Percentiles rank a stretch among this genome's conserved stretches.
These are phyloP conservation scores for Nymphalis urticae DNA, from an alignment of 2,888 invertebrate genomes.

Conservation along the genomic window DNA sequence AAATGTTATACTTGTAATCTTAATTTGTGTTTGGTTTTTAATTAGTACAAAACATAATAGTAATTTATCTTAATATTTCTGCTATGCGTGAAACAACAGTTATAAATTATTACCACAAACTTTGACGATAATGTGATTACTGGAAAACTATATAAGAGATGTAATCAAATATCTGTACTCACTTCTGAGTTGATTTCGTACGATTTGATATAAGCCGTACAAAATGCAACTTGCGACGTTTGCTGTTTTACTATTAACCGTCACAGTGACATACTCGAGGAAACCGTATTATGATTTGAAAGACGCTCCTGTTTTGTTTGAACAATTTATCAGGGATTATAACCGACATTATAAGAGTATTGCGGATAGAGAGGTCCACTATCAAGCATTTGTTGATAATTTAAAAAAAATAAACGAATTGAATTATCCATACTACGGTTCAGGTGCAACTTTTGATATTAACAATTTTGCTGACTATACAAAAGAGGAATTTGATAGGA, in stretches of 20 bases:
- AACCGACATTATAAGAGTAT: conserved; percentile 14
- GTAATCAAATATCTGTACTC: too few relatives aligned
- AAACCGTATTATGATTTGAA: conserved; percentile 26
- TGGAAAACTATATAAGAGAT: too few relatives aligned
- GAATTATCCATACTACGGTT: background rate
- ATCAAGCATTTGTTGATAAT: background rate
- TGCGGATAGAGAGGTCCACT: background rate
- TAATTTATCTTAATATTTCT: too few relatives aligned
- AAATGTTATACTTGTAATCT: too few relatives aligned
- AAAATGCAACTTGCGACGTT: too few relatives aligned
- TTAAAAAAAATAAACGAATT: background rate
- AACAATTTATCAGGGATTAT: conserved; percentile 19
- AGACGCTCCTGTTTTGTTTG: conserved; percentile 20
- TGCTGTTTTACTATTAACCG: background rate
- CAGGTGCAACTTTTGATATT: background rate
- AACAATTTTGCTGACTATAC: background rate
- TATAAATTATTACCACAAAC: too few relatives aligned
- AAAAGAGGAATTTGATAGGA: background rate
- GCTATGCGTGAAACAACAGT: too few relatives aligned
- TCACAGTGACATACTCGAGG: background rate
- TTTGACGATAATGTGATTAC: too few relatives aligned
- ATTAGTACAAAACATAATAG: too few relatives aligned
- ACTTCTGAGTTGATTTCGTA: too few relatives aligned
- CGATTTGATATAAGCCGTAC: too few relatives aligned
- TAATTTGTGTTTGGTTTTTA: too few relatives aligned